Base-by-base conservation (phyloP, 2,888 invertebrate genomes). In the Congeria kusceri region DNA sequence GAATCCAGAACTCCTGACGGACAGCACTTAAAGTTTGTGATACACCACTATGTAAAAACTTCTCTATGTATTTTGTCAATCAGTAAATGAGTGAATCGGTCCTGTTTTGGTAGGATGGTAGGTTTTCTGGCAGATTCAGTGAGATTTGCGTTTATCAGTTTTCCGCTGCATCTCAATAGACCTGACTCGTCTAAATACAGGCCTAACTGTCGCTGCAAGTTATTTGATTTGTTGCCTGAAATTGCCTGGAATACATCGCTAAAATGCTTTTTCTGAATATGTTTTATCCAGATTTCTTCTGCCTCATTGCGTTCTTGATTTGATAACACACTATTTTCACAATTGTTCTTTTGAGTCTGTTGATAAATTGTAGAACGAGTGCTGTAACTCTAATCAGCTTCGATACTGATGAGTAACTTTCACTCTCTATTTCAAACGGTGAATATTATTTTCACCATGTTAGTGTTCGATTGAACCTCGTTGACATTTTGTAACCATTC, bases 351-450 rank as follows among this genome's bases (percentile, higher is more conserved):
- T 58, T 56, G 20, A 57, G 23, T n/a, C 63, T 75, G 9, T 28
- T 63, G 4, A 68, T 49, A 49, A 75, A 75, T 25, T 63, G 58
- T 23, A 27, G 23, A 3, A 46, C 56, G 44, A 47, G 44, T 3
- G 59, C 64, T 18, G 69, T 69, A 13, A 58, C 64, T 49, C 76
- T 29, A 18, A 75, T 5, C 46, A 75, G 44, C 25, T 75, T 75
- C 63, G 47, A 57, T 4, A 47, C 18, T 57, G 62, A 75, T 3
- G 74, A 68, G 32, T 63, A 75, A 23, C 18, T 63, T 44, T 62
- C 64, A 57, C 25, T 23, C 15, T 75, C 58, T 15, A 75, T 68
- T 4, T 53, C 46, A 27, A 75, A 63, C 11, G 74, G 74, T 46
- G 11, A n/a, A 46, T 7, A 23, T 29, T 44, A 3, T 66, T 20